phyloP scores from a whole-genome alignment of 2,888 invertebrate genomes.

The Zygothrica quintamaculata region DNA sequence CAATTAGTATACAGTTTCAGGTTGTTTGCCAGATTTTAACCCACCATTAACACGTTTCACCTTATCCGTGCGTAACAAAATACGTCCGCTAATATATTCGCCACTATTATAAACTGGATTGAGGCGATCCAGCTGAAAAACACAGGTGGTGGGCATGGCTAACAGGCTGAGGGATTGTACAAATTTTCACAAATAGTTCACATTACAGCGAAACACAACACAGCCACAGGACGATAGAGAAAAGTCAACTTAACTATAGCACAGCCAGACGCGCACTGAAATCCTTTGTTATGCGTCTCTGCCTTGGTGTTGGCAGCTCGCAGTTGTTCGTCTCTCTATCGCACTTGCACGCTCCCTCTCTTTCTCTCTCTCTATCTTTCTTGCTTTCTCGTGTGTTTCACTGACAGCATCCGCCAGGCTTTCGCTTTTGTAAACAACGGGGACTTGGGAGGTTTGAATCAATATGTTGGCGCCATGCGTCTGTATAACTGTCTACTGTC shows the following conservation, averaged over 20 bases:
- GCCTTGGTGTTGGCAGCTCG: constrained; percentile 8
- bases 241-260: constrained; percentile 61
- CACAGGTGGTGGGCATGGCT: constrained; percentile 81
- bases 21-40: constrained; percentile 20
- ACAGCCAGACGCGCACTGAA: constrained; percentile 79
- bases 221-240: constrained; percentile 7
- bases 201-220: constrained; percentile 37
- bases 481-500: constrained; percentile 78
- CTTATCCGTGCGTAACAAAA: constrained; percentile 78
- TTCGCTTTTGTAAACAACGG: constrained; percentile 38
- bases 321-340: constrained; percentile 1
- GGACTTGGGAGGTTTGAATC: constrained; percentile 55
- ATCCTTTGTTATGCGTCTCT: constrained; percentile 57
- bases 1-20: background rate
- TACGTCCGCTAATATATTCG: constrained; percentile 79
- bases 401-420: constrained; percentile 63
- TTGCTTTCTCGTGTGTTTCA: background rate
- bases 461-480: constrained; percentile 78
- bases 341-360: constrained; percentile 8
- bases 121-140: constrained; percentile 81
- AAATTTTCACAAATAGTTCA: constrained; percentile 32
- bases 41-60: constrained; percentile 81
- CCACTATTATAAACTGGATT: constrained; percentile 80
- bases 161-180: background rate
- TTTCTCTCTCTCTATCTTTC: constrained; percentile 11